Evolutionary conservation across 2,888 invertebrate genomes (phyloP).

Genomic region (Andrena bicolor): DNA sequence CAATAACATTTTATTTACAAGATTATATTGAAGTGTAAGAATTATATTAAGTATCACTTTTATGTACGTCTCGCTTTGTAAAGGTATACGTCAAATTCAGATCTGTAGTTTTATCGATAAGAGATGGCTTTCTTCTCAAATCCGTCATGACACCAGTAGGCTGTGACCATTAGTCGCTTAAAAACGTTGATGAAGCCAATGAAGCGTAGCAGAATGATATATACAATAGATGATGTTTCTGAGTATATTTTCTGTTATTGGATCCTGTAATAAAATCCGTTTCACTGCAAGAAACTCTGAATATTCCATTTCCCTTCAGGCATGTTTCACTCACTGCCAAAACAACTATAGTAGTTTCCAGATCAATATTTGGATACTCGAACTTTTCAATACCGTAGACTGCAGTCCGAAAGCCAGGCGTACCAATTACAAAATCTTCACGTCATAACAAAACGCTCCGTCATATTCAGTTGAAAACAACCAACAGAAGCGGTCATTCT

Average conservation of each 20-base stretch:
- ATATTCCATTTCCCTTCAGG: background rate
- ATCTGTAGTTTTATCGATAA: too few species aligned
- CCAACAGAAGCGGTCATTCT: conserved; percentile 41
- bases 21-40: too few species aligned
- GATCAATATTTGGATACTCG: conserved; percentile 11
- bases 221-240: too few species aligned
- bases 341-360: background rate
- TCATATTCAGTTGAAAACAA: conserved; percentile 41
- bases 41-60: too few species aligned
- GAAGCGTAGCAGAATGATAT: background rate
- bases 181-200: background rate
- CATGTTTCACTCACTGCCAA: background rate
- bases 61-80: too few species aligned
- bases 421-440: conserved; percentile 43
- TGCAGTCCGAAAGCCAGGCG: background rate
- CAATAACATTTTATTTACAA: too few species aligned
- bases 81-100: too few species aligned
- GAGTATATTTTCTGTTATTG: background rate
- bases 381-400: conserved; percentile 19
- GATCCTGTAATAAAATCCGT: background rate
- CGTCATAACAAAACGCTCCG: conserved; percentile 37
- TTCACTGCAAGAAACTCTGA: background rate
- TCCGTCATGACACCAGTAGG: too few species aligned
- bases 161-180: too few species aligned
- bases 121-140: too few species aligned